phyloP scores from a whole-genome alignment of 2,113 vertebrate genomes.

The Connochaetes taurinus region DNA sequence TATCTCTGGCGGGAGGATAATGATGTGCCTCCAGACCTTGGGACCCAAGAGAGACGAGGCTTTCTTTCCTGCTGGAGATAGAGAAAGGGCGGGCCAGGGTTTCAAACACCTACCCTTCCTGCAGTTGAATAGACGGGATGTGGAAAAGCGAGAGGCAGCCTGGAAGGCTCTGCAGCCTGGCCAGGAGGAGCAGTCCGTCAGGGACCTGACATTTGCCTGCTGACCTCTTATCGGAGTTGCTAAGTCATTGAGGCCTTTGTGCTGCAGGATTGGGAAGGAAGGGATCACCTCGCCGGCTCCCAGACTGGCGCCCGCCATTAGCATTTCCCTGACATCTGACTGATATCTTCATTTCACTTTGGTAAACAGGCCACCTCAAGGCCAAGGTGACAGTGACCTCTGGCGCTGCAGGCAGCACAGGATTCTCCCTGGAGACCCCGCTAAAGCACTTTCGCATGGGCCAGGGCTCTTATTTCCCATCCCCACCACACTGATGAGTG shows the following conservation, averaged over 20 bases:
- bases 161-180: slow-evolving; percentile 46
- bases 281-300: slow-evolving; percentile 52
- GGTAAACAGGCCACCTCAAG: slow-evolving; percentile 60
- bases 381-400: slow-evolving; percentile 62
- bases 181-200: slow-evolving; percentile 59
- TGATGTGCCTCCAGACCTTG: not conserved
- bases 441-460: not conserved
- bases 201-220: slow-evolving; percentile 72
- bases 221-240: slow-evolving; percentile 74
- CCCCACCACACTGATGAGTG: not conserved
- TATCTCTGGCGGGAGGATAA: not conserved
- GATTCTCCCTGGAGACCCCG: slow-evolving; percentile 26
- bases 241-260: slow-evolving; percentile 72
- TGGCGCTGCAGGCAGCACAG: fast-evolving
- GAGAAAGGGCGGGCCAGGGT: not conserved
- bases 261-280: slow-evolving; percentile 49
- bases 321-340: slow-evolving; percentile 64
- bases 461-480: not conserved
- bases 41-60: not conserved
- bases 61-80: slow-evolving; percentile 28
- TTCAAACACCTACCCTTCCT: slow-evolving; percentile 34
- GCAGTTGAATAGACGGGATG: not conserved
- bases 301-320: slow-evolving; percentile 34
- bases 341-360: slow-evolving; percentile 57
- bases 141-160: slow-evolving; percentile 7